A percentile compares a stretch with the other conserved stretches of the same genome.
Evolutionary conservation across 2,888 invertebrate genomes (phyloP).

Genomic region (Pristionchus fissidentatus): DNA sequence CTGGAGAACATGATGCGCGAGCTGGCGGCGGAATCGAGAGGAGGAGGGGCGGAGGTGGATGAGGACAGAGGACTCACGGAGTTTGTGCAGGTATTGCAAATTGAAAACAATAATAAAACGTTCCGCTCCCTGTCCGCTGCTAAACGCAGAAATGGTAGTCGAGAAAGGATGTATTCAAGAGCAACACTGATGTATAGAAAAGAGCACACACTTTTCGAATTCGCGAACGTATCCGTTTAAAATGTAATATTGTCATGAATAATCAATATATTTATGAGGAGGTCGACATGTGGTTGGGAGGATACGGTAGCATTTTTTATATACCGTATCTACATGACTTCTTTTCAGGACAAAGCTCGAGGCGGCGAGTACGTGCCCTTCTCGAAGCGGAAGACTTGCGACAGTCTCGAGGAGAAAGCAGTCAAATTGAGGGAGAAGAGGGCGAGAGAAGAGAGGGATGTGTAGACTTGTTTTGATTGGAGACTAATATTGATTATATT

Average conservation of each 20-base stretch:
- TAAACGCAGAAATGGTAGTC: no score
- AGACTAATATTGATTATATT: no score
- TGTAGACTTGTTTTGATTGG: no score
- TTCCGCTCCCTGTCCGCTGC: no score
- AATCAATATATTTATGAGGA: no score
- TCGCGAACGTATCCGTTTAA: no score
- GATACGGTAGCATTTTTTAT: no score
- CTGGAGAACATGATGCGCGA: slow-evolving; percentile 67
- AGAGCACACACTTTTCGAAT: no score
- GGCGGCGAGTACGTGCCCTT: slow-evolving; percentile 60
- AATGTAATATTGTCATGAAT: no score
- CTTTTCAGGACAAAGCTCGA: slow-evolving; percentile 58
- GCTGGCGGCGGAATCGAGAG: slow-evolving; percentile 49
- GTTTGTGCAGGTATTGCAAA: slow-evolving; percentile 57
- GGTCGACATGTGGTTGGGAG: no score
- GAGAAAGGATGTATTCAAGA: no score
- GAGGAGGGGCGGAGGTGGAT: slow-evolving; percentile 47
- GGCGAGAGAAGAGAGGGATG: neutral
- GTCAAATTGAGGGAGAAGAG: slow-evolving; percentile 57
- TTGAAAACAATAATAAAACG: neutral
- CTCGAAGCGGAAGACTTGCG: slow-evolving; percentile 61
- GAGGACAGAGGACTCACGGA: slow-evolving; percentile 60
- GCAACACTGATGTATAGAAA: no score
- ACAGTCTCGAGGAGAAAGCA: slow-evolving; percentile 62
- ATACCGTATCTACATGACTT: neutral